Conservation (phyloP, 1,140 invertebrate genomes). For the Popillia japonica region DNA sequence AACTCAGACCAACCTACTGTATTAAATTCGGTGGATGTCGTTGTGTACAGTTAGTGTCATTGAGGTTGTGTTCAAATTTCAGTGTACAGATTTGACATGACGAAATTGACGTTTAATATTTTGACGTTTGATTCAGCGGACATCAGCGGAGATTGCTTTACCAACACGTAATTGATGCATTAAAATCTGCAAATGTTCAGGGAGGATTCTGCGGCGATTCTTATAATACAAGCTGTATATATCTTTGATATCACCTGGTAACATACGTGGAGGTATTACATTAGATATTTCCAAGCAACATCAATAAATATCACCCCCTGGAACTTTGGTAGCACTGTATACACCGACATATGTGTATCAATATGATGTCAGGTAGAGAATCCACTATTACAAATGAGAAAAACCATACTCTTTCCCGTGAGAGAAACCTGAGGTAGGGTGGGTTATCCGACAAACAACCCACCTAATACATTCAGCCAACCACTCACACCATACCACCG, state of each 20-base stretch:
- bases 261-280: background rate
- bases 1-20: background rate
- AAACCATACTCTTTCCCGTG: constrained; percentile 25
- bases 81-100: too few relatives aligned
- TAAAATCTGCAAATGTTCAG: too few relatives aligned
- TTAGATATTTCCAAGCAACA: constrained; percentile 26
- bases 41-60: too few relatives aligned
- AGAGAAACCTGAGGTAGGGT: background rate
- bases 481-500: background rate
- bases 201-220: too few relatives aligned
- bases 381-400: constrained; percentile 35
- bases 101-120: too few relatives aligned
- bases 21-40: too few relatives aligned
- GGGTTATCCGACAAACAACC: constrained; percentile 12
- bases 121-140: too few relatives aligned
- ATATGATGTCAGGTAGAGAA: constrained; percentile 31
- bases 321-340: background rate
- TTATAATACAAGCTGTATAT: too few relatives aligned
- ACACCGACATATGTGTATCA: background rate
- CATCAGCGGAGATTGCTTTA: too few relatives aligned
- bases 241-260: background rate
- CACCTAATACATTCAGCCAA: background rate
- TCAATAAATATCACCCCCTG: constrained; percentile 8
- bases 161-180: too few relatives aligned
- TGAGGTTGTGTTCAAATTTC: too few relatives aligned